A percentile compares a stretch with the other conserved stretches of the same genome.
Conservation (phyloP, 2,888 invertebrate genomes). For the Cyclophora punctaria region DNA sequence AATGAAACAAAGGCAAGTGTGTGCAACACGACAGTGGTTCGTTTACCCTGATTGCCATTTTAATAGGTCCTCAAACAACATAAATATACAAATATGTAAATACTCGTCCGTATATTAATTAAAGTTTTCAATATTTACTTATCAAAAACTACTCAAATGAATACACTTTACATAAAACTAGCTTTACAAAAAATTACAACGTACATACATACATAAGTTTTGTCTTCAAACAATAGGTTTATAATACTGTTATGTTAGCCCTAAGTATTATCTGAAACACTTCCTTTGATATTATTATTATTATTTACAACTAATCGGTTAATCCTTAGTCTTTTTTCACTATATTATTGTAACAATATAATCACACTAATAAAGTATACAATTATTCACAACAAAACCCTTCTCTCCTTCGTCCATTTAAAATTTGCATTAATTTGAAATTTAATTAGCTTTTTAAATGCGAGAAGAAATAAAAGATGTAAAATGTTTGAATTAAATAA, state of each 20-base stretch:
- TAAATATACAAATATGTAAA: conserved; percentile 12
- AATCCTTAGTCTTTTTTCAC: conserved; percentile 53
- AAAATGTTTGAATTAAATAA: no score
- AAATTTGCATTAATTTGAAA: neutral
- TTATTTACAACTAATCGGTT: conserved; percentile 52
- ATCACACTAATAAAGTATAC: conserved; percentile 41
- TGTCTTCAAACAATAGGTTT: conserved; percentile 27
- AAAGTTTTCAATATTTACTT: conserved; percentile 65
- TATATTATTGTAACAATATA: conserved; percentile 70
- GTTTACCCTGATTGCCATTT: conserved; percentile 68
- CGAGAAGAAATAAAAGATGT: no score
- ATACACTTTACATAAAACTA: conserved; percentile 57
- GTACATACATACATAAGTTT: conserved; percentile 50
- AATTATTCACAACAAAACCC: conserved; percentile 42
- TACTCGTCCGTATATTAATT: conserved; percentile 52
- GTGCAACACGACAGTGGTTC: conserved; percentile 29
- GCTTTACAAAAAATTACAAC: conserved; percentile 69
- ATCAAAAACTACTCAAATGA: conserved; percentile 71
- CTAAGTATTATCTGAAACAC: conserved; percentile 42
- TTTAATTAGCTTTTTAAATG: no score
- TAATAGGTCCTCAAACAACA: conserved; percentile 22
- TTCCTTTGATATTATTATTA: conserved; percentile 40
- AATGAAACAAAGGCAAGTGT: neutral
- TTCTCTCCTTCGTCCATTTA: neutral
- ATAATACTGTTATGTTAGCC: conserved; percentile 24